These are phyloP conservation scores for Drosophila formosana DNA, from an alignment of 2,888 invertebrate species.

Conservation along the genomic window DNA sequence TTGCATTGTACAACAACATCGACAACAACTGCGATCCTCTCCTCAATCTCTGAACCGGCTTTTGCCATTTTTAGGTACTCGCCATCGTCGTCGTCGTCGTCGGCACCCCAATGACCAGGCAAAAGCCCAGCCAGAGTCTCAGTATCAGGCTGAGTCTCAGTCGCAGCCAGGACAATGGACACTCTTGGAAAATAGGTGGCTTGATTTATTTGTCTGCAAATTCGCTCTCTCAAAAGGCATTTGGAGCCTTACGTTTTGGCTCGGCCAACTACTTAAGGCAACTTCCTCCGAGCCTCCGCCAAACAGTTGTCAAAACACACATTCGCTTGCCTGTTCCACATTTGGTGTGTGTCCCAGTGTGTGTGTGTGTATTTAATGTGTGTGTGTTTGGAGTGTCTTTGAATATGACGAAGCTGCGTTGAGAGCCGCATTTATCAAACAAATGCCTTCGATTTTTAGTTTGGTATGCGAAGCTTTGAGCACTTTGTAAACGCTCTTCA, in stretches of 20 bases:
- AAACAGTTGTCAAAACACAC: slow-evolving; percentile 62
- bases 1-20: slow-evolving; percentile 77
- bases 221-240: slow-evolving; percentile 80
- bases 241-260: slow-evolving; percentile 64
- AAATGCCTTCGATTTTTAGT: slow-evolving; percentile 41
- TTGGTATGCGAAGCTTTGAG: slow-evolving; percentile 19
- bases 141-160: slow-evolving; percentile 38
- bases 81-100: slow-evolving; percentile 55
- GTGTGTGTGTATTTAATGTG: not conserved
- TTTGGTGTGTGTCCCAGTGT: slow-evolving; percentile 35
- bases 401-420: slow-evolving; percentile 66
- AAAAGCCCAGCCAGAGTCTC: slow-evolving; percentile 22
- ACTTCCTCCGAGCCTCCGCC: slow-evolving; percentile 51
- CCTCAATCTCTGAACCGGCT: slow-evolving; percentile 68
- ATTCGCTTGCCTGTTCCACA: slow-evolving; percentile 56
- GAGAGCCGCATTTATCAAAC: slow-evolving; percentile 60
- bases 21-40: slow-evolving; percentile 63
- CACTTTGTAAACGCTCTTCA: slow-evolving; percentile 5
- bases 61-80: slow-evolving; percentile 71
- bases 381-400: slow-evolving; percentile 34
- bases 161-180: slow-evolving; percentile 60
- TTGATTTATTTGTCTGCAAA: slow-evolving; percentile 83
- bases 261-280: slow-evolving; percentile 69
- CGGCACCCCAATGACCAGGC: slow-evolving; percentile 68
- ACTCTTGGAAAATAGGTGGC: slow-evolving; percentile 78